Evolutionary conservation across 2,113 vertebrate species (phyloP).

Genomic region (Phrynosoma platyrhinos): DNA sequence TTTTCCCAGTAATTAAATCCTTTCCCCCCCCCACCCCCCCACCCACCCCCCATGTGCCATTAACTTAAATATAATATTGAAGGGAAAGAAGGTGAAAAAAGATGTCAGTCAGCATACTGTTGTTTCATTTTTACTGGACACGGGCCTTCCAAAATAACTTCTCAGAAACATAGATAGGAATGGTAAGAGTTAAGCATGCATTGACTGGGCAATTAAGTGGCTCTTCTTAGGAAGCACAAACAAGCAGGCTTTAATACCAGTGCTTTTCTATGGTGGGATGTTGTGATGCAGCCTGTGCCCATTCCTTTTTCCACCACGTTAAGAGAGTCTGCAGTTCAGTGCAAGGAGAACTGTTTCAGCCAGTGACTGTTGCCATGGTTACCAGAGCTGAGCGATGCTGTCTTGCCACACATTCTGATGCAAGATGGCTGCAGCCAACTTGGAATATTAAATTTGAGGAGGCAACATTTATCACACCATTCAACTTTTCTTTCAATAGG

Average conservation of each 20-base stretch:
- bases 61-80: not conserved
- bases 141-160: not conserved
- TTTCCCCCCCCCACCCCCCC: not conserved
- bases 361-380: conserved; percentile 27
- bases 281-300: not conserved
- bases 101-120: not conserved
- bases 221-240: not conserved
- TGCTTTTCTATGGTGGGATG: not conserved
- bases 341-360: conserved; percentile 19
- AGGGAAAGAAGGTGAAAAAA: not conserved
- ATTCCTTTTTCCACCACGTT: conserved; percentile 17
- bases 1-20: not conserved
- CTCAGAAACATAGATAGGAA: not conserved
- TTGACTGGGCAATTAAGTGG: not conserved
- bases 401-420: conserved; percentile 19
- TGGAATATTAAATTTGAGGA: not conserved
- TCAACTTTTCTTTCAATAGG: not conserved
- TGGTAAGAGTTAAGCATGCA: not conserved
- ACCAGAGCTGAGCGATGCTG: conserved; percentile 11
- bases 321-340: not conserved
- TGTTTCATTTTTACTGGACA: not conserved
- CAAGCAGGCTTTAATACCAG: not conserved
- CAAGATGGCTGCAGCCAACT: not conserved
- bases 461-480: conserved; percentile 9
- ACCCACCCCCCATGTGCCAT: no score